These are phyloP conservation scores for Gymnothorax reevesii DNA, from an alignment of 2,797 vertebrate genomes.

Conservation along the genomic window DNA sequence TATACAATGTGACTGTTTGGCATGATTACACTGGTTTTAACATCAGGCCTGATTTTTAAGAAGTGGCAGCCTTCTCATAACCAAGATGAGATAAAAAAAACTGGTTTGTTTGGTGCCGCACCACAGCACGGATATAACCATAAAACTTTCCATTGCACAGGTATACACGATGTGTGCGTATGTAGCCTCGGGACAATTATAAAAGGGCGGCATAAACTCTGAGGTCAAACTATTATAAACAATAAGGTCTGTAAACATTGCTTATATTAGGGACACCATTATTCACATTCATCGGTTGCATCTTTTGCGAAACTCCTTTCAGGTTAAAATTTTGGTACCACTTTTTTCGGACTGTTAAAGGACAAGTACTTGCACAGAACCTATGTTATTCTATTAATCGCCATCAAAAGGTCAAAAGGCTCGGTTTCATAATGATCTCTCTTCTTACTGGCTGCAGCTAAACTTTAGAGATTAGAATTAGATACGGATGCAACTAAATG, in stretches of 20 bases:
- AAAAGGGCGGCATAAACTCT: not conserved
- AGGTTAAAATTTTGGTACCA: not conserved
- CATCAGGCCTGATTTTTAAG: not conserved
- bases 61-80: not conserved
- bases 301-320: not conserved
- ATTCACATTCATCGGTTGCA: not conserved
- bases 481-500: conserved; percentile 21
- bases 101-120: conserved; percentile 14
- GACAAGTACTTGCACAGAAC: not conserved
- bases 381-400: not conserved
- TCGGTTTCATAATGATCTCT: not conserved
- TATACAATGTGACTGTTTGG: not conserved
- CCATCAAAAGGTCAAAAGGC: conserved; percentile 3
- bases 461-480: conserved; percentile 4
- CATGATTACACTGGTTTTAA: not conserved
- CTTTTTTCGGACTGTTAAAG: conserved; percentile 2
- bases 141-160: not conserved
- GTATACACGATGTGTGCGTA: not conserved
- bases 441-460: not conserved
- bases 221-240: not conserved
- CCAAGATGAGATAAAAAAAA: conserved; percentile 18
- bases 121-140: conserved; percentile 14
- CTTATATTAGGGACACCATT: not conserved
- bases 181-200: not conserved
- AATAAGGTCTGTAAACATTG: conserved; percentile 16